These are phyloP conservation scores for Macrobrachium nipponense DNA, from an alignment of 1,140 invertebrate genomes.

Conservation along the genomic window DNA sequence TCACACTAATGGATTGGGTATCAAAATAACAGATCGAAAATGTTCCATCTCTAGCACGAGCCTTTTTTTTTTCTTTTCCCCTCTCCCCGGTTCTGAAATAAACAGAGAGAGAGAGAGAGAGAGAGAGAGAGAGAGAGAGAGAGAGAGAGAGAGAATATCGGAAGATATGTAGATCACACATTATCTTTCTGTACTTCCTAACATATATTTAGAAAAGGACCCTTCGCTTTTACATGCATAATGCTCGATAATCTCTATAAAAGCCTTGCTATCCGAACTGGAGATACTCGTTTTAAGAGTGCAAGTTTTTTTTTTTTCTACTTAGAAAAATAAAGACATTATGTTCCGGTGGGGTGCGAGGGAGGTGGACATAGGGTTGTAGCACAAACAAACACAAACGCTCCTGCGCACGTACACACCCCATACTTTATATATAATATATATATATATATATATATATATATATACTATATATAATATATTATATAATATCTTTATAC, in stretches of 20 bases:
- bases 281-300: neutral
- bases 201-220: too few species aligned
- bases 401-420: too few species aligned
- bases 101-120: neutral
- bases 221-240: neutral
- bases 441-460: neutral
- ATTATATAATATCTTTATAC: neutral
- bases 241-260: neutral
- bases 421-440: neutral
- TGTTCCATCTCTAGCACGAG: neutral
- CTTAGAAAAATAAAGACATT: neutral
- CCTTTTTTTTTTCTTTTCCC: too few species aligned
- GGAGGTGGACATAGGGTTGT: too few species aligned
- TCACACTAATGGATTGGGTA: neutral
- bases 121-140: too few species aligned
- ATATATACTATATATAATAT: neutral
- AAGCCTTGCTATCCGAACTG: neutral
- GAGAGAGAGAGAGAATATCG: neutral
- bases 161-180: neutral
- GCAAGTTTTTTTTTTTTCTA: neutral
- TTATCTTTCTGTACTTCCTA: too few species aligned
- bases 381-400: neutral
- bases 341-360: neutral
- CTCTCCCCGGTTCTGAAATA: neutral
- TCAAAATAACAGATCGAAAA: neutral